Evolutionary conservation across 1,140 invertebrate species (phyloP), one percentile per base, ranked within the genome.

Genomic region (Drosophila bifasciata): DNA sequence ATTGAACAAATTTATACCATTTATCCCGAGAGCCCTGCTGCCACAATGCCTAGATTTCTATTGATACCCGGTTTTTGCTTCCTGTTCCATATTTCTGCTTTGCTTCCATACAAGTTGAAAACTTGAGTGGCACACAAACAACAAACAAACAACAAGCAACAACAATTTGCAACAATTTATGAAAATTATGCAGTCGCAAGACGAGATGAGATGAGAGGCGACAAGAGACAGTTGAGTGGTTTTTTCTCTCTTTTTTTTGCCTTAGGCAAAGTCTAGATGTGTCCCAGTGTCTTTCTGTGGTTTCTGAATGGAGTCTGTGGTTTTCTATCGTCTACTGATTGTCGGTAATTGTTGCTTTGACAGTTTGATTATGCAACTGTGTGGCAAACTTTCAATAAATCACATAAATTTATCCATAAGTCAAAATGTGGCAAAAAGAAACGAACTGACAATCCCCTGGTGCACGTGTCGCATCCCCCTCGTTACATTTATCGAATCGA

Each of bases 101-200:
- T 11, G 32, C 1, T 13, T 36, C 9, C 32, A 36, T 11, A 36
- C 32, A 36, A 36, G 32, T 36, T 11, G 25, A 28, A 28, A 7
- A 28, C 28, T 16, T 19, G 36, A 53, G 64, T 53, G 53, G n/a
- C n/a, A 50, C 19, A 28, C 25, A 56, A 79, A 61, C 56, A 66
- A 67, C 77, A 71, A 67, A 71, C 56, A 66, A 67, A 71, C 66
- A 67, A 71, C 56, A 66, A 67, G 76, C 66, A 67, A 71, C 56
- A 73, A 74, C 66, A 86, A 81, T 86, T 88, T 88, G 83, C 81
- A 66, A 71, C 78, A 88, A 86, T 88, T 86, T 86, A 88, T 86
- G 70, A 77, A 86, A 88, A 78, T 88, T 68, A 78, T 72, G 45
- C 64, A 77, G 64, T 64, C 68, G 1, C 4, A 3, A 66, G 61